These are phyloP conservation scores for Drosophila birchii DNA, from an alignment of 2,888 invertebrate genomes.

Conservation along the genomic window DNA sequence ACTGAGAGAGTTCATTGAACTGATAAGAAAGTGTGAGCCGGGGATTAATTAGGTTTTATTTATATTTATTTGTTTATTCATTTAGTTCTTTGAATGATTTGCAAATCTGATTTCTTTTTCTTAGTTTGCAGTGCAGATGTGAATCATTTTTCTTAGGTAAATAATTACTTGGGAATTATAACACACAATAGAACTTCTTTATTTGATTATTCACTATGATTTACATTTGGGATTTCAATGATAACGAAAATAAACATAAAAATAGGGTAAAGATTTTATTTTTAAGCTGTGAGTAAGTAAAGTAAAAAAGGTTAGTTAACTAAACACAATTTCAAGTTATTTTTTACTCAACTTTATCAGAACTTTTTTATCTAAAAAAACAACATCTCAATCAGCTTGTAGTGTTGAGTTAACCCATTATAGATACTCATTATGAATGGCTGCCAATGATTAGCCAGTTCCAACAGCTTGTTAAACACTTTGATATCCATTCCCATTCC, in stretches of 20 bases:
- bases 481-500: constrained; percentile 31
- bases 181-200: too few species aligned
- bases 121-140: too few species aligned
- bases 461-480: constrained; percentile 18
- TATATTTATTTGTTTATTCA: neutral
- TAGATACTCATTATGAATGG: neutral
- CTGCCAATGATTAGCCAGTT: constrained; percentile 6
- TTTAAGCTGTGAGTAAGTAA: too few species aligned
- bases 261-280: neutral
- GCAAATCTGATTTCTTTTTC: neutral
- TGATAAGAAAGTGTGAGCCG: neutral
- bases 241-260: neutral
- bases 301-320: too few species aligned
- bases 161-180: neutral
- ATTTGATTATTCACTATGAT: neutral
- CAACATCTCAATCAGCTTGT: constrained; percentile 14
- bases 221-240: neutral
- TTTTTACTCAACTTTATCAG: neutral
- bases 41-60: neutral
- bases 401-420: constrained; percentile 2
- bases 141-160: neutral
- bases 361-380: neutral
- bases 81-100: neutral
- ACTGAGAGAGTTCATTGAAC: constrained; percentile 25
- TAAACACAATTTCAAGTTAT: neutral